A percentile compares a stretch with the other conserved stretches of the same genome.
Evolutionary conservation across 2,113 vertebrate species (phyloP).

Genomic region (Pterocles gutturalis): DNA sequence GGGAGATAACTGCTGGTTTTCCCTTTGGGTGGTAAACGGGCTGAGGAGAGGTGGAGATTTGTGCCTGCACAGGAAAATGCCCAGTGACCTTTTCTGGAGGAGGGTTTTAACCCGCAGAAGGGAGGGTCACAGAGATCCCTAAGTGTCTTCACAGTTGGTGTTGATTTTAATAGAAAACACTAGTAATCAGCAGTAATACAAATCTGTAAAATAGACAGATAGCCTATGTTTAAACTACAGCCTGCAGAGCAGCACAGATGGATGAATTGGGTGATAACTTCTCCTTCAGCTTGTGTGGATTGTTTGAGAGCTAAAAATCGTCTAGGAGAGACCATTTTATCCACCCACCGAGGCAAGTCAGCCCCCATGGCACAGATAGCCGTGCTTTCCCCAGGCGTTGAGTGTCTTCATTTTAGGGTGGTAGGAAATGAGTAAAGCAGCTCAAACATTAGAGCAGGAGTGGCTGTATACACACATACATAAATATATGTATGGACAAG

Average conservation of each 20-base stretch:
- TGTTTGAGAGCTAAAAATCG: not conserved
- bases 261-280: not conserved
- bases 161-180: not conserved
- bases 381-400: not conserved
- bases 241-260: not conserved
- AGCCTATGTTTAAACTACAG: not conserved
- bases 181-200: not conserved
- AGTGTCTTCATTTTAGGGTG: not conserved
- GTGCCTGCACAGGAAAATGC: not conserved
- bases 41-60: not conserved
- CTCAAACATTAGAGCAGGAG: not conserved
- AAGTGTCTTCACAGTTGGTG: not conserved
- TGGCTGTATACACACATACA: not conserved
- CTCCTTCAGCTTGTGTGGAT: not conserved
- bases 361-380: not conserved
- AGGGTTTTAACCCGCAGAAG: not conserved
- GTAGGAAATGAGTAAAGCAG: not conserved
- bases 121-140: not conserved
- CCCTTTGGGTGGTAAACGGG: not conserved
- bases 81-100: not conserved
- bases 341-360: not conserved
- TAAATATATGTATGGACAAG: not conserved
- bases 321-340: not conserved
- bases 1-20: not conserved
- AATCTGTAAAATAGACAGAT: not conserved